Evolutionary conservation across 2,113 vertebrate species (phyloP).

Genomic region (Myiopsitta monachus): DNA sequence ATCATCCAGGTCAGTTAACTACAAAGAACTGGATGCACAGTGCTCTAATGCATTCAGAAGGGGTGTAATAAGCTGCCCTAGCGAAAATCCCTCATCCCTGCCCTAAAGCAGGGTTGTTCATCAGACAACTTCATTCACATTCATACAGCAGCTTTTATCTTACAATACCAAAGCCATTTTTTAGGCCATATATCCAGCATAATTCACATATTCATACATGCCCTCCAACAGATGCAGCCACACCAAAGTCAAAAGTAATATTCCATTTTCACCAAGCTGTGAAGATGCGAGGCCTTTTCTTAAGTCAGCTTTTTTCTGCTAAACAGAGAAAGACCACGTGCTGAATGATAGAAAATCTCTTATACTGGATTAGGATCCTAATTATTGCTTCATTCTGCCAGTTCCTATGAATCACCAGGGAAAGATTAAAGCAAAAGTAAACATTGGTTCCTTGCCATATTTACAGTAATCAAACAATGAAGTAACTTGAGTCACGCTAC

Average conservation of each 20-base stretch:
- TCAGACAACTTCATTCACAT: background rate
- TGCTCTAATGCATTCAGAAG: background rate
- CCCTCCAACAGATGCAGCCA: background rate
- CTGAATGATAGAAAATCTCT: background rate
- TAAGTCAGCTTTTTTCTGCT: background rate
- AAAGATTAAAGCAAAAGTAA: slow-evolving; percentile 23
- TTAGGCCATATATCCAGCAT: background rate
- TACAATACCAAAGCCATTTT: background rate
- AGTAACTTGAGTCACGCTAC: background rate
- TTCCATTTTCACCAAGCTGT: background rate
- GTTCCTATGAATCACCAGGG: slow-evolving; percentile 10
- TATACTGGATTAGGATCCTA: background rate
- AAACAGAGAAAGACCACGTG: background rate
- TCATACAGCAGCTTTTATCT: background rate
- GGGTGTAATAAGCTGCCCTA: background rate
- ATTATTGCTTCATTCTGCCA: slow-evolving; percentile 25
- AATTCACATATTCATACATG: background rate
- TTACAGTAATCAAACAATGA: slow-evolving; percentile 9
- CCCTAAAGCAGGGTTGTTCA: background rate
- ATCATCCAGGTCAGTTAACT: background rate
- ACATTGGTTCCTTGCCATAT: background rate
- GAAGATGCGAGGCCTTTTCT: background rate
- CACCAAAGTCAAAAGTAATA: background rate
- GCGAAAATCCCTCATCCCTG: background rate
- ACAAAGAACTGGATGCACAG: background rate